Evolutionary conservation across 2,888 invertebrate genomes (phyloP).

Genomic region (Tipula lateralis): DNA sequence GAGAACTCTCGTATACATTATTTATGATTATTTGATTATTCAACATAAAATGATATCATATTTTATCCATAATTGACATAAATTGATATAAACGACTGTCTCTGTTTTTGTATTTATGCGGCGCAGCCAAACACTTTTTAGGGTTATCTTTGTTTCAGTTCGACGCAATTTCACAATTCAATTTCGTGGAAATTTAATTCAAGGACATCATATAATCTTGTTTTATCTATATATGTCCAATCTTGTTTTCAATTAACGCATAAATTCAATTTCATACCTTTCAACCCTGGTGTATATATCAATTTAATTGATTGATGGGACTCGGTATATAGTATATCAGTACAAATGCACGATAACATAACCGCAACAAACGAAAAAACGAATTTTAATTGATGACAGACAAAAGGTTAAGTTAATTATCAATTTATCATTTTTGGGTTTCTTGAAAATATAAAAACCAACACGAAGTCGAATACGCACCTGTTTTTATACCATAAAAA

Average conservation of each 20-base stretch:
- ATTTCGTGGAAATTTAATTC: background rate
- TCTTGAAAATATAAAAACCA: background rate
- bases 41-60: constrained; percentile 24
- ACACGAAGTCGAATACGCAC: background rate
- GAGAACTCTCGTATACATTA: background rate
- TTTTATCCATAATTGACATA: constrained; percentile 19
- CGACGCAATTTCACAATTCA: background rate
- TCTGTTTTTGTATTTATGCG: background rate
- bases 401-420: constrained; percentile 5
- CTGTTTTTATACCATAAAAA: background rate
- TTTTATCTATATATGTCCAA: background rate
- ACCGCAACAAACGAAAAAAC: no score
- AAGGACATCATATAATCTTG: background rate
- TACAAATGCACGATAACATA: background rate
- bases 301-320: background rate
- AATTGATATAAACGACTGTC: constrained; percentile 19
- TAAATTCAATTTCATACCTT: background rate
- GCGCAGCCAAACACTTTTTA: background rate
- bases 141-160: background rate
- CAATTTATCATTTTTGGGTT: background rate
- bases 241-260: background rate
- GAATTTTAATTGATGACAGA: constrained; percentile 11
- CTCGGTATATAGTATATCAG: background rate
- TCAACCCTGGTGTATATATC: background rate
- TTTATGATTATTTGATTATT: constrained; percentile 19